Evolutionary conservation across 1,140 invertebrate species (phyloP).

Genomic region (Neodiprion pinetum): DNA sequence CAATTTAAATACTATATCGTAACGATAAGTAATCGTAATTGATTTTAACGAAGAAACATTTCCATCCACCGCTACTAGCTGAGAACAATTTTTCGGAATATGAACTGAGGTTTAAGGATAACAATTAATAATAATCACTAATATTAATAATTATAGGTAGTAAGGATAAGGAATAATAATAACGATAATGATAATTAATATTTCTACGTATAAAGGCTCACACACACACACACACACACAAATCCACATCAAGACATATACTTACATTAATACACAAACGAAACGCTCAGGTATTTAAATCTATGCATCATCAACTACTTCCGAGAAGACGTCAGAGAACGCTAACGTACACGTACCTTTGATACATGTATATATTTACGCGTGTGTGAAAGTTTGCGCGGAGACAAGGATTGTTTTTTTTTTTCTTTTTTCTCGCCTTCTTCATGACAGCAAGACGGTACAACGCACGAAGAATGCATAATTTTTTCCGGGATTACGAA

Average conservation of each 20-base stretch:
- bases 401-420: background rate
- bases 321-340: too few species aligned
- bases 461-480: too few species aligned
- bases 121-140: slow-evolving; percentile 47
- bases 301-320: slow-evolving; percentile 19
- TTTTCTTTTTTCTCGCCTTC: background rate
- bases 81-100: slow-evolving; percentile 26
- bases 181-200: background rate
- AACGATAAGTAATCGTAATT: background rate
- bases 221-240: too few species aligned
- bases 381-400: background rate
- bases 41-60: slow-evolving; percentile 45
- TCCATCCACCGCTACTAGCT: slow-evolving; percentile 53
- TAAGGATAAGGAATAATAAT: slow-evolving; percentile 44
- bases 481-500: too few species aligned
- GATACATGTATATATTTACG: background rate
- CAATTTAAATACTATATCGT: background rate
- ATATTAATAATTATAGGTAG: slow-evolving; percentile 32
- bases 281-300: slow-evolving; percentile 20
- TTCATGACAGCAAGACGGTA: too few species aligned
- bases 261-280: background rate
- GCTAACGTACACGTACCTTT: too few species aligned
- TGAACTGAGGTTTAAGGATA: slow-evolving; percentile 42
- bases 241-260: too few species aligned
- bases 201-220: background rate